Conservation (phyloP, 2,797 vertebrate genomes). For the Sparidentex hasta region DNA sequence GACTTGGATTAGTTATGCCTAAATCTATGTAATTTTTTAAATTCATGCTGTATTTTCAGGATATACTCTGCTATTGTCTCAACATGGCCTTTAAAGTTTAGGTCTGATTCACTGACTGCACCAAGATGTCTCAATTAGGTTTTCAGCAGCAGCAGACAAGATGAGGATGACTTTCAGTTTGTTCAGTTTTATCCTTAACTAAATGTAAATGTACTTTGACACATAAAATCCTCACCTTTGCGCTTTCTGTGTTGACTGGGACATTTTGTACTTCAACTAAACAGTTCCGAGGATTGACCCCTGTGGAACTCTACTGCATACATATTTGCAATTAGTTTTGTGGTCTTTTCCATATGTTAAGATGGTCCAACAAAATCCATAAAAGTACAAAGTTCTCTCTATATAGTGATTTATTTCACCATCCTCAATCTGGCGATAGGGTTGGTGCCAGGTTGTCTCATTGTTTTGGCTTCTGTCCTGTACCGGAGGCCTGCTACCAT, state of each 20-base stretch:
- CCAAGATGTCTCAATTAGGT: not conserved
- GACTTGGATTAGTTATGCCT: not conserved
- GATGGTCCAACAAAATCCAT: not conserved
- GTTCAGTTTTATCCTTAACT: not conserved
- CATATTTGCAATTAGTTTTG: not conserved
- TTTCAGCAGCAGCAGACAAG: not conserved
- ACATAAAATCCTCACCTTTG: not conserved
- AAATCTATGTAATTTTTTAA: not conserved
- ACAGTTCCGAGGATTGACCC: not conserved
- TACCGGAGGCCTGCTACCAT: constrained; percentile 26
- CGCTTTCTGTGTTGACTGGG: not conserved
- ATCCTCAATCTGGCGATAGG: not conserved
- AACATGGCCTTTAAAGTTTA: not conserved
- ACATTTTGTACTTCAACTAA: not conserved
- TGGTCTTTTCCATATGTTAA: not conserved
- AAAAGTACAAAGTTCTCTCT: not conserved
- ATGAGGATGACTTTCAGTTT: not conserved
- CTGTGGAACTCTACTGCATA: constrained; percentile 13
- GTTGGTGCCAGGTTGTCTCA: constrained; percentile 10
- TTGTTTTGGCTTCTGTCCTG: constrained; percentile 28
- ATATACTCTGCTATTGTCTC: not conserved
- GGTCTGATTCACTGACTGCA: not conserved
- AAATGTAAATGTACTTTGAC: not conserved
- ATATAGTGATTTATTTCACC: constrained; percentile 33
- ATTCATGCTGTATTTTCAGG: constrained; percentile 3